phyloP scores from a whole-genome alignment of 2,113 vertebrate species.

The Narcine bancroftii region DNA sequence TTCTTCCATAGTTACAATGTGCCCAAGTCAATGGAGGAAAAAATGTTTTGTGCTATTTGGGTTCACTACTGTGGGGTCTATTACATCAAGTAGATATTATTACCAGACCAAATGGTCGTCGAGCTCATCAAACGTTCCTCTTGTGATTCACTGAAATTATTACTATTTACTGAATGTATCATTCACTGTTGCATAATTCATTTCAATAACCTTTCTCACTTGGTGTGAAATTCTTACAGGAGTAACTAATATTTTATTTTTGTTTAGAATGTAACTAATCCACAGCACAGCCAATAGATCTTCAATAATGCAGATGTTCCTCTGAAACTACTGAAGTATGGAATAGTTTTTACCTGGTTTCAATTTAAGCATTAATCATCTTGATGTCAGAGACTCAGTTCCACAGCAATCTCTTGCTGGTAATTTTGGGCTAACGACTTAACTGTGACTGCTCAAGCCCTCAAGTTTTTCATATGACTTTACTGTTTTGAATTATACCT shows the following conservation, averaged over 20 bases:
- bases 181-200: neutral
- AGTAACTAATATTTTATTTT: neutral
- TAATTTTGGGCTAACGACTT: neutral
- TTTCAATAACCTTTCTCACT: neutral
- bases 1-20: neutral
- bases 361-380: neutral
- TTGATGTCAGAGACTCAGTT: neutral
- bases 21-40: neutral
- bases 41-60: neutral
- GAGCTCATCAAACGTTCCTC: neutral
- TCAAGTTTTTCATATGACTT: neutral
- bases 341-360: neutral
- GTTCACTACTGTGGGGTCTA: neutral
- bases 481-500: neutral
- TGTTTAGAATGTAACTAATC: neutral
- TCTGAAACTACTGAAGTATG: neutral
- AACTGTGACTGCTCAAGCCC: neutral
- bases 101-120: neutral
- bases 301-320: neutral
- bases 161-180: neutral
- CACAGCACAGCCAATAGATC: neutral
- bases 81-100: neutral
- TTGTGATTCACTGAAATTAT: neutral
- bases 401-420: neutral
- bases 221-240: neutral